phyloP scores from a whole-genome alignment of 2,888 invertebrate genomes.

The Operophtera brumata region DNA sequence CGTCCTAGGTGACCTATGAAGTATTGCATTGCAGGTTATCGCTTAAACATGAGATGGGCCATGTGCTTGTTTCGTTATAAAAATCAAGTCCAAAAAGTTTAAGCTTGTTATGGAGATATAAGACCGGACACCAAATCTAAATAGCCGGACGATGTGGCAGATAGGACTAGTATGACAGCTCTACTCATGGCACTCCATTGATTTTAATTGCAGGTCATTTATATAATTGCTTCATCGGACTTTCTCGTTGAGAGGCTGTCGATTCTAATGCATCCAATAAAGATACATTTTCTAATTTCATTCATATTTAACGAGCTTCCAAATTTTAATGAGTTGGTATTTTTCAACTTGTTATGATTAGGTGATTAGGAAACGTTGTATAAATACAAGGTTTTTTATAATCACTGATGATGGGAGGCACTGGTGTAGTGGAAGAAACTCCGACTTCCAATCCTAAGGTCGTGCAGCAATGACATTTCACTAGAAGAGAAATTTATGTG shows the following conservation, averaged over 20 bases:
- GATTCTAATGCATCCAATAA: slow-evolving; percentile 67
- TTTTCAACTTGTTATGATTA: slow-evolving; percentile 40
- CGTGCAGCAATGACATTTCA: no score
- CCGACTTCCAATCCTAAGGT: no score
- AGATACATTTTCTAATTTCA: slow-evolving; percentile 57
- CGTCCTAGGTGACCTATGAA: no score
- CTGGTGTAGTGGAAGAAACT: no score
- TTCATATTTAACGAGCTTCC: slow-evolving; percentile 53
- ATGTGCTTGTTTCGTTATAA: no score
- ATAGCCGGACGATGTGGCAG: neutral
- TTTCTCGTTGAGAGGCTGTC: slow-evolving; percentile 68
- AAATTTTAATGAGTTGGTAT: slow-evolving; percentile 48
- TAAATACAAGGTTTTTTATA: neutral
- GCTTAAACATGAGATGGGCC: no score
- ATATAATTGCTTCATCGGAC: slow-evolving; percentile 74
- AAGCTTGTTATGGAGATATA: neutral
- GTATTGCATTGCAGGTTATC: no score
- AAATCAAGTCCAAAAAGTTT: no score
- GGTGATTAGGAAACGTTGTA: slow-evolving; percentile 38
- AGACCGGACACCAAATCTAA: neutral
- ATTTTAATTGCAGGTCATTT: slow-evolving; percentile 72
- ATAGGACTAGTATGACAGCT: slow-evolving; percentile 38
- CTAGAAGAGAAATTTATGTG: no score
- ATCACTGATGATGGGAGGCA: no score
- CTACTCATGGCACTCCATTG: slow-evolving; percentile 59